Conservation (phyloP, 2,113 vertebrate genomes). For the Carassius auratus region DNA sequence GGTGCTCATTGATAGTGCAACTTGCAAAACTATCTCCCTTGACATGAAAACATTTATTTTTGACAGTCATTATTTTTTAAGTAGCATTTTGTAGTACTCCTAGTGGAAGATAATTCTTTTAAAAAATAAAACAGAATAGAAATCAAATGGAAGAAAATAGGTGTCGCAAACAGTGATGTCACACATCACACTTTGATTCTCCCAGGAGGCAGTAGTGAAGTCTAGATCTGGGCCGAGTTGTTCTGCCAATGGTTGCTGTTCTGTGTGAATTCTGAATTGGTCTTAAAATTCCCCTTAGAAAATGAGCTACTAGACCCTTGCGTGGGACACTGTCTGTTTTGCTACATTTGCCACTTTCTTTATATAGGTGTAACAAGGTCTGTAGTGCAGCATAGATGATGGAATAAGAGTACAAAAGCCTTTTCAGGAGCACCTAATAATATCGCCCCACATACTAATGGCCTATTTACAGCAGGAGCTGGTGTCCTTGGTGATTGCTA, state of each 20-base stretch:
- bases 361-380: conserved; percentile 1
- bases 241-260: background rate
- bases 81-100: background rate
- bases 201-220: background rate
- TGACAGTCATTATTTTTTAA: no score
- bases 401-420: conserved; percentile 31
- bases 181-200: background rate
- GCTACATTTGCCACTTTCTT: background rate
- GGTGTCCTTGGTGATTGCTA: conserved; percentile 38
- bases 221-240: background rate
- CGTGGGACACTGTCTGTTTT: background rate
- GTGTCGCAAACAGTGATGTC: background rate
- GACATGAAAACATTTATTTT: background rate
- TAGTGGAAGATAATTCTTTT: background rate
- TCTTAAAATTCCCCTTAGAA: background rate
- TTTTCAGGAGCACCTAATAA: conserved; percentile 40
- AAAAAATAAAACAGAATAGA: background rate
- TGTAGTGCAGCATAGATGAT: background rate
- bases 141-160: background rate
- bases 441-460: conserved; percentile 52
- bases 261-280: background rate
- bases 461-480: conserved; percentile 45
- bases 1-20: conserved; percentile 22
- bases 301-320: background rate
- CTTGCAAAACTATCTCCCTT: background rate